phyloP scores from a whole-genome alignment of 2,888 invertebrate genomes.

The Eremobia ochroleuca region DNA sequence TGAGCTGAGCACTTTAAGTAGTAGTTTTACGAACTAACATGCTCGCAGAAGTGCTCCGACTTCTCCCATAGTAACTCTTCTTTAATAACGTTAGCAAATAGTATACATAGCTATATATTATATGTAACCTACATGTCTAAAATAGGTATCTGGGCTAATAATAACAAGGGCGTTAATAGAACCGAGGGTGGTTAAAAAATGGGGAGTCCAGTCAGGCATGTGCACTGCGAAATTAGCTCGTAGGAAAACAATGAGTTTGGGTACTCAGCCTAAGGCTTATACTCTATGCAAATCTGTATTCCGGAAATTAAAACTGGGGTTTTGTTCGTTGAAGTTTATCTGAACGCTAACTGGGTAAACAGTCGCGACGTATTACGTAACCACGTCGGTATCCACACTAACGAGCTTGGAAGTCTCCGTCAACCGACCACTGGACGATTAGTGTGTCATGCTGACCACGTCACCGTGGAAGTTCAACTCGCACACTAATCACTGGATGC shows the following conservation, averaged over 20 bases:
- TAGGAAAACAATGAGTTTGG: conserved; percentile 69
- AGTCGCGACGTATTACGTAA: conserved; percentile 55
- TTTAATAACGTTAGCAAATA: conserved; percentile 9
- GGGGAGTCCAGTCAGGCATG: conserved; percentile 68
- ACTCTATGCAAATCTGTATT: conserved; percentile 51
- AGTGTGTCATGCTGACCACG: conserved; percentile 45
- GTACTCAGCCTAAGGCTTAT: conserved; percentile 55
- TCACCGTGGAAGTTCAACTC: conserved; percentile 36
- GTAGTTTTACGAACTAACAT: conserved; percentile 40
- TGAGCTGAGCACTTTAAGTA: conserved; percentile 52
- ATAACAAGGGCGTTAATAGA: conserved; percentile 59
- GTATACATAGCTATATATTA: not conserved
- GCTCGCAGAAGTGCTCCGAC: conserved; percentile 16
- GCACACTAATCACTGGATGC: conserved; percentile 46
- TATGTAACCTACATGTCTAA: conserved; percentile 24
- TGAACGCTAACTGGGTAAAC: conserved; percentile 22
- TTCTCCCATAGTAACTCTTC: conserved; percentile 25
- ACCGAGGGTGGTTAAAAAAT: conserved; percentile 63
- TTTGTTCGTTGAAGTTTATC: conserved; percentile 36
- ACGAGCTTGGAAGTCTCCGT: conserved; percentile 59
- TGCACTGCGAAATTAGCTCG: conserved; percentile 73
- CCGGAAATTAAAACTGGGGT: conserved; percentile 57
- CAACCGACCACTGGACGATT: conserved; percentile 52
- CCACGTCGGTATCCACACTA: conserved; percentile 49
- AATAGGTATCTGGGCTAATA: conserved; percentile 57